phyloP scores from a whole-genome alignment of 2,888 invertebrate genomes.

The Plagodis pulveraria region DNA sequence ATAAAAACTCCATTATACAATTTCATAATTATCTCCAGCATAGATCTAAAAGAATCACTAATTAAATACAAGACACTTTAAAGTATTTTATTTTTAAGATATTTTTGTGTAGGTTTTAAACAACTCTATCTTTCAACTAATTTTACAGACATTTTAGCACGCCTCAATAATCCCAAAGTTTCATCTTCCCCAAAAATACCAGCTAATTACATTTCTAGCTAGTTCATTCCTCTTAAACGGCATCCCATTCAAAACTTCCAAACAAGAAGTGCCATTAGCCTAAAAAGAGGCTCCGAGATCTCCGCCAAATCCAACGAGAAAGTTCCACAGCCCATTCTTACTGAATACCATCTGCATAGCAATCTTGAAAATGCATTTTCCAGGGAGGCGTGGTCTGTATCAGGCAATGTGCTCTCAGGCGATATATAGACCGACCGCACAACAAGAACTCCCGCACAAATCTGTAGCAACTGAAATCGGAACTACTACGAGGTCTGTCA shows the following conservation, averaged over 20 bases:
- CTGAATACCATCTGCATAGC: slow-evolving; percentile 75
- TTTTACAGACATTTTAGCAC: no score
- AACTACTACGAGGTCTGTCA: slow-evolving; percentile 47
- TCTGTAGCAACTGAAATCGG: slow-evolving; percentile 43
- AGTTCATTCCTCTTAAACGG: slow-evolving; percentile 18
- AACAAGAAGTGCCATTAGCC: slow-evolving; percentile 53
- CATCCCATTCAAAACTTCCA: slow-evolving; percentile 34
- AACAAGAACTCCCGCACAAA: slow-evolving; percentile 50
- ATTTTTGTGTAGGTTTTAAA: no score
- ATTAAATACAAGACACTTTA: no score
- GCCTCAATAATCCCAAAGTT: neutral
- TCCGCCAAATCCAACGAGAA: slow-evolving; percentile 56
- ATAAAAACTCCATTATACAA: no score
- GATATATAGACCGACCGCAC: slow-evolving; percentile 76
- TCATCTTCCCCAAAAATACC: neutral
- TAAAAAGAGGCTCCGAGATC: slow-evolving; percentile 55
- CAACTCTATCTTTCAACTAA: no score
- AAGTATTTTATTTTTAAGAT: no score
- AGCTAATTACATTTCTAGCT: slow-evolving; percentile 5
- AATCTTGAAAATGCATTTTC: slow-evolving; percentile 84
- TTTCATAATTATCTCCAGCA: no score
- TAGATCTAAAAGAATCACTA: no score
- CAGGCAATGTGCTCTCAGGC: slow-evolving; percentile 85
- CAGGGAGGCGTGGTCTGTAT: slow-evolving; percentile 77
- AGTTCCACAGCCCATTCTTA: slow-evolving; percentile 64